phyloP scores from a whole-genome alignment of 2,888 invertebrate species.

The Drosophila parthenogenetica region DNA sequence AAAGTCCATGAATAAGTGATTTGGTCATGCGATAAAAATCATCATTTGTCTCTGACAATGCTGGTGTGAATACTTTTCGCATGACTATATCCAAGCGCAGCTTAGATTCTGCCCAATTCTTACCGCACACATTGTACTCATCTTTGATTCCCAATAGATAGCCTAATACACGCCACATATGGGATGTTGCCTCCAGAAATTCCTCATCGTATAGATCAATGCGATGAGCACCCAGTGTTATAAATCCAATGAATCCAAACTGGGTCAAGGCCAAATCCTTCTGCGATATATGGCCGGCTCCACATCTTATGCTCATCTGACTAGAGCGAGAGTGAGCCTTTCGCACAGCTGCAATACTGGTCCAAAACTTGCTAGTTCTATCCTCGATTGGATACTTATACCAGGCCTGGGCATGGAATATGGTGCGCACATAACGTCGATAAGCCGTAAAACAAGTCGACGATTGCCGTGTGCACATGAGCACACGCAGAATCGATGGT shows the following conservation, averaged over 20 bases:
- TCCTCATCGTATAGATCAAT: slow-evolving; percentile 88
- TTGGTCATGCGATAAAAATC: slow-evolving; percentile 89
- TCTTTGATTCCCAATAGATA: slow-evolving; percentile 93
- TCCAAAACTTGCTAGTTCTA: slow-evolving; percentile 87
- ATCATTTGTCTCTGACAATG: slow-evolving; percentile 87
- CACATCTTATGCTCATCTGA: slow-evolving; percentile 85
- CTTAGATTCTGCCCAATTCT: slow-evolving; percentile 88
- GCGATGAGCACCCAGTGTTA: slow-evolving; percentile 87
- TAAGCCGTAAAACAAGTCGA: slow-evolving; percentile 89
- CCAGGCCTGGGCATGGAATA: slow-evolving; percentile 92
- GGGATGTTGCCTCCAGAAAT: slow-evolving; percentile 91
- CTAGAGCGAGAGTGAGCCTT: slow-evolving; percentile 89
- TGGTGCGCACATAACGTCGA: slow-evolving; percentile 91
- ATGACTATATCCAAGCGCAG: slow-evolving; percentile 86
- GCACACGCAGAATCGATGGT: slow-evolving; percentile 90
- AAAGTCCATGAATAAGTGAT: slow-evolving; percentile 89
- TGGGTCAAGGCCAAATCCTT: slow-evolving; percentile 94
- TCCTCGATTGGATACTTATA: slow-evolving; percentile 85
- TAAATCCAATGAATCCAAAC: slow-evolving; percentile 93
- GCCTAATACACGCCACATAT: slow-evolving; percentile 94
- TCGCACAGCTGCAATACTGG: slow-evolving; percentile 89
- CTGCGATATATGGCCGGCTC: slow-evolving; percentile 89
- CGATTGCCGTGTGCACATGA: slow-evolving; percentile 90
- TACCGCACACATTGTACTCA: slow-evolving; percentile 90
- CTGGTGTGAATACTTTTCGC: slow-evolving; percentile 88